Conservation (phyloP, 2,113 vertebrate genomes). For the Microcebus lehilahytsara region DNA sequence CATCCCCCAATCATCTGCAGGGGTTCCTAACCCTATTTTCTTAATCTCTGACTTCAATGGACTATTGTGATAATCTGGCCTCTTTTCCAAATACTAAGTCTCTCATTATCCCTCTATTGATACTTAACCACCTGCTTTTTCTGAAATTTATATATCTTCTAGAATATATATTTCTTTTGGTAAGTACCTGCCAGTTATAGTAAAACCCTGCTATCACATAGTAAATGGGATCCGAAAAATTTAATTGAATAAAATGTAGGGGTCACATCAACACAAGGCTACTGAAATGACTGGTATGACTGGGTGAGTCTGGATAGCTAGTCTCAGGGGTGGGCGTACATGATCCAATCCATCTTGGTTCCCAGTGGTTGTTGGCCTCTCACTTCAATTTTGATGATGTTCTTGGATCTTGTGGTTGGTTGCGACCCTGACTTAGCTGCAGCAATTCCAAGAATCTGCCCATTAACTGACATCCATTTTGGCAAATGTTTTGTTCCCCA, state of each 20-base stretch:
- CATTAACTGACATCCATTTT: not conserved
- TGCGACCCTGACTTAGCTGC: not conserved
- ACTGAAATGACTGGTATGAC: not conserved
- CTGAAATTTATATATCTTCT: slow-evolving; percentile 1
- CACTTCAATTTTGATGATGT: not conserved
- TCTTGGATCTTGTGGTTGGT: not conserved
- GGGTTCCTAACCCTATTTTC: not conserved
- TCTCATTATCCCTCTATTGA: not conserved
- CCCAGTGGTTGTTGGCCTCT: not conserved
- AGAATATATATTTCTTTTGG: not conserved
- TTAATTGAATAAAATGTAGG: not conserved
- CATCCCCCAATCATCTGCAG: not conserved
- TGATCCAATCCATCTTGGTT: not conserved
- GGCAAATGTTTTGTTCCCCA: not conserved
- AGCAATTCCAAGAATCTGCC: not conserved
- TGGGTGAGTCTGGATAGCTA: not conserved
- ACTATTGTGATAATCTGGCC: not conserved
- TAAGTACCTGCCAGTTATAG: not conserved
- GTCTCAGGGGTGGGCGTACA: not conserved
- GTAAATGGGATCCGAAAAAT: not conserved
- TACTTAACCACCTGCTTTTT: not conserved
- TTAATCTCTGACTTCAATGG: not conserved
- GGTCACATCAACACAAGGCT: not conserved
- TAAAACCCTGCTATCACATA: not conserved
- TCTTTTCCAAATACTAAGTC: not conserved